These are phyloP conservation scores for Copsychus sechellarum DNA, from an alignment of 2,113 vertebrate species.

Conservation along the genomic window DNA sequence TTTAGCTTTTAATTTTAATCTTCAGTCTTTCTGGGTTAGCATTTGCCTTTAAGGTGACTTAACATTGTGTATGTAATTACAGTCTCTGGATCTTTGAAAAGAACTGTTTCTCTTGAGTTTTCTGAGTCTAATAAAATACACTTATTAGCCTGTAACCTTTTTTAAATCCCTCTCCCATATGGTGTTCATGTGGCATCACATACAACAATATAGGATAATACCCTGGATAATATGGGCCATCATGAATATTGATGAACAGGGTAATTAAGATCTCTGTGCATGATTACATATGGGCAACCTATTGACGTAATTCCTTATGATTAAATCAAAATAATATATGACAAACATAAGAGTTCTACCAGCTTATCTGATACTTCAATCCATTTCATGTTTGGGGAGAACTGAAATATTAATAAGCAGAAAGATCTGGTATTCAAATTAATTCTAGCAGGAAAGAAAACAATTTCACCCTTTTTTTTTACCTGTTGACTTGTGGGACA, in stretches of 20 bases:
- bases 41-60: constrained; percentile 22
- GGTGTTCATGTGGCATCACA: not conserved
- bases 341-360: not conserved
- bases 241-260: constrained; percentile 7
- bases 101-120: constrained; percentile 16
- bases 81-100: not conserved
- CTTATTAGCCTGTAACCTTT: constrained; percentile 31
- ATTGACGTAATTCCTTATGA: not conserved
- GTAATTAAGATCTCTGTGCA: not conserved
- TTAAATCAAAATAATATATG: not conserved
- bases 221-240: not conserved
- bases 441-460: not conserved
- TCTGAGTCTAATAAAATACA: constrained; percentile 18
- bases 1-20: constrained; percentile 15
- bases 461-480: not conserved
- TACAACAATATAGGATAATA: constrained; percentile 18
- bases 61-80: constrained; percentile 20
- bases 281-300: not conserved
- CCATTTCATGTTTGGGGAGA: constrained; percentile 3
- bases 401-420: constrained; percentile 48
- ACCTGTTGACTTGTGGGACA: constrained; percentile 16
- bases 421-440: constrained; percentile 6
- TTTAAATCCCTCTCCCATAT: constrained; percentile 7
- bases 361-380: not conserved
- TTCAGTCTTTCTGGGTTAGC: not conserved